Evolutionary conservation across 2,113 vertebrate genomes (phyloP), one percentile per base, ranked within the genome.

Genomic region (Rattus rattus): DNA sequence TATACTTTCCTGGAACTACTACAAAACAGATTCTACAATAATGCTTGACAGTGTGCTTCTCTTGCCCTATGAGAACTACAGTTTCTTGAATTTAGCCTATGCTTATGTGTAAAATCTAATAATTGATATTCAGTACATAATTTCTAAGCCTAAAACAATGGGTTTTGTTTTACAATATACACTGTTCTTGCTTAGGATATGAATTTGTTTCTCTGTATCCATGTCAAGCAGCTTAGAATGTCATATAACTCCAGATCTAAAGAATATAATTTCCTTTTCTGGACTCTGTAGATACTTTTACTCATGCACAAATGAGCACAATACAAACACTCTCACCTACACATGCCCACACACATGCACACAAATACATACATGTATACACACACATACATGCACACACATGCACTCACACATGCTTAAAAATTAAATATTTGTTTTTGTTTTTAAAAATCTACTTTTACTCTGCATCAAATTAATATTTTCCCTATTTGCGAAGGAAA

Each of bases 401-500:
- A 76, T 7, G 11, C 0, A 47, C 39, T 13, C 1, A 19, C 7
- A 79, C 7, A 79, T 1, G 0, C 14, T 16, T 13, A 7, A 72
- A 20, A 69, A 14, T 69, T n/a, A 72, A n/a, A 72, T 36, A 33
- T 54, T 36, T 80, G 1, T 3, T 20, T 13, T 81, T 56, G 4
- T 12, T 24, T 43, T 43, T 24, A 43, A 59, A 13, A n/a, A 24
- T n/a, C 2, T 2, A 20, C 3, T 20, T 36, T n/a, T 24, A 22
- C 14, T 0, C 20, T 59, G 0, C 54, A 81, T 59, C 20, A 12
- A 14, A 59, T 7, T 2, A n/a, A 81, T 24, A n/a, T 59, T 56
- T 59, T 59, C 33, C n/a, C 22, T 22, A 11, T 73, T 22, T 43
- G 22, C 72, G 39, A 39, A 76, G 2, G 20, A n/a, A 36, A 59